Evolutionary conservation across 2,888 invertebrate genomes (phyloP), one percentile per base, ranked within the genome.

Genomic region (Leptodirus hochenwartii): DNA sequence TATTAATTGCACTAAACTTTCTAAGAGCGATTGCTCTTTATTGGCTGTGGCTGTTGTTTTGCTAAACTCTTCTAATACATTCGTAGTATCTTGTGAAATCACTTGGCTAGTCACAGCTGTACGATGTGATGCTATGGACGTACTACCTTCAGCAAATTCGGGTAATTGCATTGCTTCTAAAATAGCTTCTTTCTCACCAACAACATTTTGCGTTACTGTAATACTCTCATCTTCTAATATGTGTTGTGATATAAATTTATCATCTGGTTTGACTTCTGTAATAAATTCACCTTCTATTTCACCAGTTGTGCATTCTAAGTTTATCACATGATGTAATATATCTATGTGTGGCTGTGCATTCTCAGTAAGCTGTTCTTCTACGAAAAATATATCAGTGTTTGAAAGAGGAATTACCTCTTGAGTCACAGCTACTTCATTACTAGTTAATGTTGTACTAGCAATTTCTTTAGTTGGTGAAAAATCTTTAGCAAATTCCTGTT

Each of bases 31-130:
- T 34, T 60, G 51, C 30, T 64, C 50, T 27, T 51, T 45, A 29
- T 59, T 60, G 10, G 64, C 66, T 24, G 49, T 53, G 28, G 48
- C 47, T 16, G 47, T 41, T 14, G 46, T 39, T 2, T 4, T 60
- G 41, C 25, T 47, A 39, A n/a, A 61, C 50, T 28, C 27, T 22
- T 33, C 29, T 8, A 40, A 38, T n/a, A 26, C 9, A 15, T 36
- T 35, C 5, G 38, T 36, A 3, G 46, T 41, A 34, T 59, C 52
- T 33, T 59, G 54, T 9, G 66, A 46, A 27, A 64, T 51, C 15
- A 66, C 53, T 61, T 73, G 64, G 39, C 60, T 62, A 29, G 61
- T 61, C 31, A 69, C 47, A 10, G 73, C 72, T 42, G 72, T 66
- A 37, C 51, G 57, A 38, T 63, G 60, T 10, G 62, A 54, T 23